These are phyloP conservation scores for Orius laevigatus DNA, from an alignment of 1,140 invertebrate genomes.

Conservation along the genomic window DNA sequence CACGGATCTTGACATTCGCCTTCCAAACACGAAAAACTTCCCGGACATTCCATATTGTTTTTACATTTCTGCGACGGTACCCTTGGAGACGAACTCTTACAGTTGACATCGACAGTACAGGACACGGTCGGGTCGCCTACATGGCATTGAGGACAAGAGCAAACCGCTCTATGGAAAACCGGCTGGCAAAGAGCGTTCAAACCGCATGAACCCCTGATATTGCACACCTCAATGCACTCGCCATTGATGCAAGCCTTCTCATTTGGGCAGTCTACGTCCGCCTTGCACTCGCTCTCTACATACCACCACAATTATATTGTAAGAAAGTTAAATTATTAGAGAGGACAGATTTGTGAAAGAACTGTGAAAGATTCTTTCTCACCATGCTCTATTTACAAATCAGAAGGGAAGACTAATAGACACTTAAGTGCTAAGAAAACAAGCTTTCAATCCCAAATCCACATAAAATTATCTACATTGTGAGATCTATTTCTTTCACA, in stretches of 20 bases:
- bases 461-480: conserved; percentile 15
- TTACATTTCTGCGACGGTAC: conserved; percentile 13
- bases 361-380: conserved; percentile 23
- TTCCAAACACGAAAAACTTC: conserved; percentile 52
- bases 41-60: conserved; percentile 53
- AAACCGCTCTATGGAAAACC: conserved; percentile 62
- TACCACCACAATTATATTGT: conserved; percentile 7
- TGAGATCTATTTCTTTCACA: conserved; percentile 35
- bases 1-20: conserved; percentile 68
- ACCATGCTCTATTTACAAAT: conserved; percentile 13
- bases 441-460: conserved; percentile 13
- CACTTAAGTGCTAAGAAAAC: conserved; percentile 6
- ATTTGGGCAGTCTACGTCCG: conserved; percentile 75
- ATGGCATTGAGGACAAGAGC: conserved; percentile 74
- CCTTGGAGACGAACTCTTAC: conserved; percentile 27
- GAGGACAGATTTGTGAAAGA: conserved; percentile 19
- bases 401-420: conserved; percentile 10
- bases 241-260: conserved; percentile 78
- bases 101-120: conserved; percentile 60
- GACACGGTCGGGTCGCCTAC: conserved; percentile 57
- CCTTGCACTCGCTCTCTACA: conserved; percentile 71
- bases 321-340: conserved; percentile 10
- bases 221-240: conserved; percentile 77
- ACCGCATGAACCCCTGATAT: conserved; percentile 69
- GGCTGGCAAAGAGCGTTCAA: conserved; percentile 73